A percentile compares a stretch with the other conserved stretches of the same genome.
Evolutionary conservation across 2,888 invertebrate species (phyloP).

Genomic region (Diabrotica balteata): DNA sequence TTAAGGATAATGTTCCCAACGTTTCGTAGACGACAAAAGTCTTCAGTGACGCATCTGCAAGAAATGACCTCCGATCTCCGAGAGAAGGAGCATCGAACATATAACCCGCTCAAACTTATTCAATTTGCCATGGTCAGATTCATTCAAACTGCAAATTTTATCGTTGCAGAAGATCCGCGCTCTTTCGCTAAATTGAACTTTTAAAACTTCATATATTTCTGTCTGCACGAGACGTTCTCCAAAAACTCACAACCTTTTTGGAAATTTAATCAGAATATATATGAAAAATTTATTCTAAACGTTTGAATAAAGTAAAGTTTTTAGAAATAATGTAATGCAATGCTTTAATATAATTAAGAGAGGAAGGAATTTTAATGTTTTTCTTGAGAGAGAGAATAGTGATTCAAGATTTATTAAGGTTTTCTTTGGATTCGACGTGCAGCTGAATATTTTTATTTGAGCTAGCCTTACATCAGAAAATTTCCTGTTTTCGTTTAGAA

Average conservation of each 20-base stretch:
- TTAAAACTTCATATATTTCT: conserved; percentile 14
- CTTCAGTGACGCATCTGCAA: conserved; percentile 21
- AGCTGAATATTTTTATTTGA: no score
- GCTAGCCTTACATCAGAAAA: no score
- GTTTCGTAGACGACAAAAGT: neutral
- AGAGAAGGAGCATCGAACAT: conserved; percentile 10
- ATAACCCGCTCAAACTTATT: conserved; percentile 21
- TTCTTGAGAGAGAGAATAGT: no score
- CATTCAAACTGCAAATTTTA: conserved; percentile 29
- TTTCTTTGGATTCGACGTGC: no score
- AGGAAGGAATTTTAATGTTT: no score
- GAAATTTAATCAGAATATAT: neutral
- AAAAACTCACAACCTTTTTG: neutral
- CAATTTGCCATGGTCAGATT: conserved; percentile 28
- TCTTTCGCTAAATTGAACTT: conserved; percentile 24
- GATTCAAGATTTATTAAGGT: no score
- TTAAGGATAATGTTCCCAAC: no score
- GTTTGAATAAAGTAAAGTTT: no score
- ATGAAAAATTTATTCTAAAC: no score
- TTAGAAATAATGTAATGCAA: no score
- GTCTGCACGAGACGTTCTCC: neutral
- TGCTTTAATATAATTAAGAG: no score
- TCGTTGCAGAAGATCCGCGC: conserved; percentile 17
- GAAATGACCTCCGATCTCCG: conserved; percentile 15
- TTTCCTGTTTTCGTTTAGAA: no score